A percentile compares a stretch with the other conserved stretches of the same genome.
These are phyloP conservation scores for Chamaetylas fuelleborni DNA, from an alignment of 2,113 vertebrate species.

Conservation along the genomic window DNA sequence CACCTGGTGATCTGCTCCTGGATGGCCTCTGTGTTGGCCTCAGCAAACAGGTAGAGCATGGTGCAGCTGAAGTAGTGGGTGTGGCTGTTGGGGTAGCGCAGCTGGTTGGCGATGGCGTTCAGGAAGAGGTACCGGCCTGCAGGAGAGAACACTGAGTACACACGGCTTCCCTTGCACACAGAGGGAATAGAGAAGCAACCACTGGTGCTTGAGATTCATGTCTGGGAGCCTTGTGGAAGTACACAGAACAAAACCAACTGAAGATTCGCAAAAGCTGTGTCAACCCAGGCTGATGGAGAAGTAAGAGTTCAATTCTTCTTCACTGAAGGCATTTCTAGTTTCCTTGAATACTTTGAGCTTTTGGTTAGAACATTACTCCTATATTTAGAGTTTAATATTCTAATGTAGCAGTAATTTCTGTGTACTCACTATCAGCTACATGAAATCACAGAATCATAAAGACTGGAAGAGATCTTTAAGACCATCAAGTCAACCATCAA, in stretches of 20 bases:
- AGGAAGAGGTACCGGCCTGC: conserved; percentile 96
- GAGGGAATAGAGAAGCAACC: background rate
- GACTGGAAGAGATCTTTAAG: background rate
- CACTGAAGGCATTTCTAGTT: background rate
- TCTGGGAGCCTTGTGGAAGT: background rate
- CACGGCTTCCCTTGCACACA: rapidly evolving
- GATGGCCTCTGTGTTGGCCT: conserved; percentile 98
- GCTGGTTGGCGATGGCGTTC: conserved; percentile 98
- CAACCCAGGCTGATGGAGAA: background rate
- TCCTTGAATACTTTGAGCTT: background rate
- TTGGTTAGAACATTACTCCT: background rate
- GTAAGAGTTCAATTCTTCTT: background rate
- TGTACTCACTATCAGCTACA: background rate
- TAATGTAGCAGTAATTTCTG: rapidly evolving
- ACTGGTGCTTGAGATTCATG: rapidly evolving
- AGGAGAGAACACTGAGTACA: background rate
- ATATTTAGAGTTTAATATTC: background rate
- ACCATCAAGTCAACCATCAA: background rate
- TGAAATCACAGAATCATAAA: background rate
- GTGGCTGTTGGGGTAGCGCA: conserved; percentile 98
- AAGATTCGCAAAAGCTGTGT: background rate
- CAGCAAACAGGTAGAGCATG: conserved; percentile 98
- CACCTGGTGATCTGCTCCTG: conserved; percentile 98
- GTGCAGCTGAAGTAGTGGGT: conserved; percentile 99
- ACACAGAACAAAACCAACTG: background rate